Base-by-base conservation (phyloP, 2,113 vertebrate species). In the Melanerpes aurifrons region DNA sequence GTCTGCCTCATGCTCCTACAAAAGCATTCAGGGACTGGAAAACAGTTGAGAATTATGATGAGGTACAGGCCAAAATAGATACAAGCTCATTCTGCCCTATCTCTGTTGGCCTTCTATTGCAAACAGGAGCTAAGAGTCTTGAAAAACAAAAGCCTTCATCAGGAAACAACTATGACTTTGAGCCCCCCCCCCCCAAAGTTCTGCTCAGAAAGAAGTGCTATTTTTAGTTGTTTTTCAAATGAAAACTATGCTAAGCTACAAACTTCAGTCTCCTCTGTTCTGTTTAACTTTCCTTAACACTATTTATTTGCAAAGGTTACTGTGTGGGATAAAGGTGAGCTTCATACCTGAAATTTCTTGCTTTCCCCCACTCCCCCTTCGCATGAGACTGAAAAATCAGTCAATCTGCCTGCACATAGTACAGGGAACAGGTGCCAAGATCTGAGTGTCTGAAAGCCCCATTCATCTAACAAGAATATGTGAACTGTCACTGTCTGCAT, bases 151-250 rank as follows among this genome's bases (percentile, higher is more conserved):
- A 61, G 63, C 75, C 69, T 94, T 86, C 62, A 12, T 50, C 54
- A 20, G 76, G 45, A 95, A 91, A 76, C 28, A 83, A 57, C 43
- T 74, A 59, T 61, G 57, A 94, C 61, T 92, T 74, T 47, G 66
- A 90, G 93, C 61, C 72, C 87, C 86, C 85, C 89, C 68, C 87
- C 68, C 87, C 31, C 81, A 89, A 59, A 94, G 74, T 71, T 80
- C 48, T 94, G 69, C 76, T 91, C 48, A 83, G 76, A 87, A 82
- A 83, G 31, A 84, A 89, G 58, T 53, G 67, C 92, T 93, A 93
- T 92, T 94, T 95, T 94, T 89, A 93, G 86, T 73, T 94, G 82
- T 88, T 94, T 95, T 94, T 86, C 76, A 88, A 48, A 85, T 0
- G 3, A 92, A 92, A 92, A 66, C 87, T 90, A 61, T 88, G 76